A percentile compares a stretch with the other conserved stretches of the same genome.
These are phyloP conservation scores for Mormyrus hasselquistii DNA, from an alignment of 2,797 vertebrate species.

Conservation along the genomic window DNA sequence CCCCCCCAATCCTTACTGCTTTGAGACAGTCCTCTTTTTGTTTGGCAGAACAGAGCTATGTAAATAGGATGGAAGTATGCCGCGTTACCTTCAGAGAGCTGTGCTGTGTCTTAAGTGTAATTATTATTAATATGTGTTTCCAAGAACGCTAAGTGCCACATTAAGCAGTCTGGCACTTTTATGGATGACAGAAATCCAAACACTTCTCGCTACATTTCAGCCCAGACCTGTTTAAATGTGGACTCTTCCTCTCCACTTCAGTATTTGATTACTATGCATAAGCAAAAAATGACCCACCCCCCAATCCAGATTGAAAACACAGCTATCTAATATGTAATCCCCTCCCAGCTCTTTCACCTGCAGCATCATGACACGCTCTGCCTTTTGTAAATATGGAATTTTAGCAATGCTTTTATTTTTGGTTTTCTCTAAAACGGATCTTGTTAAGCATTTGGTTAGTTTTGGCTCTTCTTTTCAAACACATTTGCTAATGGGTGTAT, in stretches of 20 bases:
- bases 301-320: not conserved
- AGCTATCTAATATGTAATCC: not conserved
- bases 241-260: not conserved
- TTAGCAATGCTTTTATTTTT: slow-evolving; percentile 32
- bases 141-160: not conserved
- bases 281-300: not conserved
- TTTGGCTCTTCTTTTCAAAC: slow-evolving; percentile 27
- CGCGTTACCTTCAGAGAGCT: not conserved
- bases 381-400: not conserved
- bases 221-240: not conserved
- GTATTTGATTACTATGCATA: slow-evolving; percentile 1
- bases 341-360: not conserved
- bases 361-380: not conserved
- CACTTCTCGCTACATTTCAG: not conserved
- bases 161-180: not conserved
- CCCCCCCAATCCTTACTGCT: slow-evolving; percentile 15
- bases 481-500: slow-evolving; percentile 38
- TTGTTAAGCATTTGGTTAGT: not conserved
- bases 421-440: slow-evolving; percentile 24
- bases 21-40: not conserved
- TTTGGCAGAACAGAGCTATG: not conserved
- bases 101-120: not conserved
- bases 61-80: not conserved
- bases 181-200: not conserved
- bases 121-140: not conserved